Base-by-base conservation (phyloP, 2,113 vertebrate genomes). In the Larimichthys polyactis region DNA sequence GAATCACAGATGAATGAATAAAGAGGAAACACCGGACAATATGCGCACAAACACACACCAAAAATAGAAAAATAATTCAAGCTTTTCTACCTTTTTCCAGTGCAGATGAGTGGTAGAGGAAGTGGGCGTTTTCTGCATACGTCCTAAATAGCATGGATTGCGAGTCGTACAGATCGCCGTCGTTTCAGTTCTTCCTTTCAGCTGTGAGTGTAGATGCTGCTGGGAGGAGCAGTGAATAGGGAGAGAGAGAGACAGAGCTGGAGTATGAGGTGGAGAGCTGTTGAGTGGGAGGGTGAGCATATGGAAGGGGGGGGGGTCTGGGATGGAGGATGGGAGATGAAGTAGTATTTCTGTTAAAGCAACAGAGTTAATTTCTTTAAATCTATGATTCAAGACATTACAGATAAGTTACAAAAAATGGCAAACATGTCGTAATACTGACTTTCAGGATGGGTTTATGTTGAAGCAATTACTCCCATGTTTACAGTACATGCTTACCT, bases 261-360 rank as follows among this genome's bases (percentile, higher is more conserved):
- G 82, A 88, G 88, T 79, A 82, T 90, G 84, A 90, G 80, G 81
- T 32, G 57, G 78, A 75, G 79, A 73, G 78, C 68, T 75, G 52
- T 78, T 69, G 90, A 82, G 89, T 81, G 88, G 88, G 90, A 85
- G 90, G 79, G 84, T 68, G 82, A 81, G 65, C 55, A 81, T 81
- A 74, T 78, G 75, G 85, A 62, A 36, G 36, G 36, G 36, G 1
- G 4, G 36, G 36, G 36, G 36, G 7, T 9, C 36, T 40, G 71
- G 60, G 48, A 79, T 11, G n/a, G 40, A 58, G 68, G 66, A 81
- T 71, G 69, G 68, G 68, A 69, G 76, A 78, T 81, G 68, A 58
- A 86, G 86, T 89, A 81, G 73, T 89, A 81, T 74, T 84, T 91
- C 40, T 89, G 48, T 94, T 94, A 94, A 94, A 94, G 92, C 49